Evolutionary conservation across 1,140 invertebrate genomes (phyloP), one percentile per base, ranked within the genome.

Genomic region (Mya arenaria): DNA sequence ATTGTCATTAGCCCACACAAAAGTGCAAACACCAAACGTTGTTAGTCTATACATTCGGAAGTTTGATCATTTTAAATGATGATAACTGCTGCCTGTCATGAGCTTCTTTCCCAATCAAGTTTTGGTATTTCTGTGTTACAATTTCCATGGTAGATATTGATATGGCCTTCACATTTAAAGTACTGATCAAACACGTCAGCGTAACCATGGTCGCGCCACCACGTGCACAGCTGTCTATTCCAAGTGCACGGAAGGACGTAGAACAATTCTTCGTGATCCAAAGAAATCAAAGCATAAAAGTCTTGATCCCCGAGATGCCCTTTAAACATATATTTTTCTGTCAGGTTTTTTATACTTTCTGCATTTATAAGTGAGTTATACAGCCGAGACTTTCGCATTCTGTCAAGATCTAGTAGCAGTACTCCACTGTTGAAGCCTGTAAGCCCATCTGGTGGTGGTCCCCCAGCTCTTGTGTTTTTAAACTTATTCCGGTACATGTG

Each of bases 281-380:
- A 93, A 34, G 94, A 94, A 6, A 97, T 85, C 32, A 98, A 89
- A 0, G 96, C 96, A 88, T 96, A 98, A 91, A 97, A 97, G 92
- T 97, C 97, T 92, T 97, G 97, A 92, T 97, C 97, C 4, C 97
- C 97, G 25, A 98, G 93, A 92, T 97, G 96, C 10, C 97, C 97
- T 92, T 95, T 90, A 66, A 95, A 94, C 36, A 93, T 92, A 92
- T 96, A 97, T 90, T 97, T 96, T 15, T 94, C 86, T 1, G 95
- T 94, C 73, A 96, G 91, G 55, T 94, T 92, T 32, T 94, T 88
- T 23, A 97, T 93, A 80, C 92, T 94, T 19, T 94, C 90, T 41
- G 94, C 92, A 28, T 92, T 94, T 10, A 96, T 87, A 56, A 96
- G 92, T 17, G 94, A 90, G 79, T 94, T 93, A 82, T 95, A 96